Evolutionary conservation across 1,140 invertebrate genomes (phyloP).

Genomic region (Capitella teleta): DNA sequence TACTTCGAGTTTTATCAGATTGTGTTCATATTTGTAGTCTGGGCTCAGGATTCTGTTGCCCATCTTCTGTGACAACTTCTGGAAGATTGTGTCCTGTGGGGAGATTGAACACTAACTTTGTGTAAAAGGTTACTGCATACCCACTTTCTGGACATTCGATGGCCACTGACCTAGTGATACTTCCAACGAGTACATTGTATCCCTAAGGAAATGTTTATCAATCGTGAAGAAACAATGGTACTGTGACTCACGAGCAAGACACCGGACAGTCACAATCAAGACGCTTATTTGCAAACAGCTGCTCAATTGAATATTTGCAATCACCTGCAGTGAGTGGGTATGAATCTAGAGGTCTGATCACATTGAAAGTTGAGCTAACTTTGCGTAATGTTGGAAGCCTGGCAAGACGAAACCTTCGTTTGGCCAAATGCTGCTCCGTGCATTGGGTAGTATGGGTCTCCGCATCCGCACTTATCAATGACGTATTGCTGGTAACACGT

Average conservation of each 20-base stretch:
- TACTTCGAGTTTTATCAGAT: constrained; percentile 11
- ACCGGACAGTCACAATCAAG: constrained; percentile 5
- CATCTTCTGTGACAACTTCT: constrained; percentile 4
- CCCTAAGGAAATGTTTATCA: too few relatives aligned
- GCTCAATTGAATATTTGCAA: neutral
- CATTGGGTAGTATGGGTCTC: constrained; percentile 7
- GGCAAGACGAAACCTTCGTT: neutral
- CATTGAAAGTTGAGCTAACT: too few relatives aligned
- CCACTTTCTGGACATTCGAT: constrained; percentile 6
- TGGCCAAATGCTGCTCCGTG: neutral
- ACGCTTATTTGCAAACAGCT: neutral
- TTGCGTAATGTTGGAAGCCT: constrained; percentile 3
- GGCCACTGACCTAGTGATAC: constrained; percentile 13
- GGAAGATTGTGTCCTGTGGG: neutral
- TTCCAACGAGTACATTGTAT: too few relatives aligned
- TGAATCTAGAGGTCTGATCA: too few relatives aligned
- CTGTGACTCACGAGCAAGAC: neutral
- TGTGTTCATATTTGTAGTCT: constrained; percentile 6
- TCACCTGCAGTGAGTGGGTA: constrained; percentile 5
- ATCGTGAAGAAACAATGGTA: too few relatives aligned
- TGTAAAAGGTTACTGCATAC: neutral
- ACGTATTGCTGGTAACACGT: constrained; percentile 13
- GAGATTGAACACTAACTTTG: neutral
- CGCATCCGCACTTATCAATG: constrained; percentile 8
- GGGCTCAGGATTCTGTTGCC: neutral